Base-by-base conservation (phyloP, 2,888 invertebrate species). In the Druceiella hillmani region DNA sequence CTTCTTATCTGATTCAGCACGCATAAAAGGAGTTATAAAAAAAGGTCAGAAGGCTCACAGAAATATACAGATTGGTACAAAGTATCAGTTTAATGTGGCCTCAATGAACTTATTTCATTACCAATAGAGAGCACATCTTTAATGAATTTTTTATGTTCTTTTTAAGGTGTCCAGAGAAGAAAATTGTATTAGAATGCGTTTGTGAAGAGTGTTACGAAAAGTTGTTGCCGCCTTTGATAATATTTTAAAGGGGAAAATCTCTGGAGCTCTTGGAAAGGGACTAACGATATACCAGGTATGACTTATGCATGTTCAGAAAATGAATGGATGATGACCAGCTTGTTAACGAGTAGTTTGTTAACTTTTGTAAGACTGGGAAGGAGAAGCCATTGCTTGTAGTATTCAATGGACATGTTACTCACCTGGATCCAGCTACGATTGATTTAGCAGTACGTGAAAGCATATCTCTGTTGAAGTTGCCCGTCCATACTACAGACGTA, bases 321-420 rank as follows among this genome's bases (percentile, higher is more conserved):
- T 16, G 38, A 33, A 20, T 38, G 33, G 38, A 38, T 38, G 38
- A 16, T 33, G 14, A 27, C 38, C 7, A 25, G 26, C 10, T 38
- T 38, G 27, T 38, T 20, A 27, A 27, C 10, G 27, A 31, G 32
- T 38, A 33, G 38, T 38, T 32, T 38, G 38, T 12, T 17, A 38
- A 33, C 10, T 38, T 33, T 17, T 33, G 26, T 33, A 33, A 33
- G 20, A 27, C 17, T n/a, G 38, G 27, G 20, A 17, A 15, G 12
- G 38, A 38, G 33, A 38, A 33, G 22, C 38, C 38, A n/a, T 33
- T 38, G 12, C 33, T 38, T 16, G 20, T 33, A 13, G 33, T 38
- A 24, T 38, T 33, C 10, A 33, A 38, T 12, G 38, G 38, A 27
- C 38, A 38, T 33, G 33, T 33, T 17, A 33, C 38, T 17, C 38